Base-by-base conservation (phyloP, 2,113 vertebrate genomes). In the Dunckerocampus dactyliophorus region DNA sequence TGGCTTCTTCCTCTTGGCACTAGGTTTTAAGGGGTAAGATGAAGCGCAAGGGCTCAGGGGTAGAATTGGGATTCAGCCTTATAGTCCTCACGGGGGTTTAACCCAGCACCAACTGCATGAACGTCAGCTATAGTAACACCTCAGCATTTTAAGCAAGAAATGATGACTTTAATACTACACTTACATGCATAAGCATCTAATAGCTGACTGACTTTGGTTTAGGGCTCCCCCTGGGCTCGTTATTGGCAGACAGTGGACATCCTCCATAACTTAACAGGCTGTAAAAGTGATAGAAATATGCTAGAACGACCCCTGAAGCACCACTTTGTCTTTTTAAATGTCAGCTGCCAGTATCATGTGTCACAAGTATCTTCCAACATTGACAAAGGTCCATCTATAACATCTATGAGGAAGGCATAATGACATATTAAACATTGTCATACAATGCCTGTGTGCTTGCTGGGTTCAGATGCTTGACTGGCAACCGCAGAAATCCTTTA, bases 131-230 rank as follows among this genome's bases (percentile, higher is more conserved):
- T 34, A 34, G 31, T 34, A 34, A 5, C 4, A 34, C 4, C 47
- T 47, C 17, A n/a, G 47, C 17, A 7, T 47, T n/a, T 17, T n/a
- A 47, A 19, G 17, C 47, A 47, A 47, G 31, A 34, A 34, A 34
- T 86, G 85, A 92, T 87, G 74, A 87, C 84, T 78, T 85, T 74
- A 87, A 88, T 87, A 89, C 61, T 72, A 76, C 86, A 86, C 85
- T 86, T 88, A 82, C 88, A 87, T 81, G 75, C 82, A 86, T 83
- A 88, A 84, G 87, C 77, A 76, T 86, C 78, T 87, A 77, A 71
- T 62, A 78, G 72, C 50, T 83, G 82, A 88, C 75, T 87, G 82
- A 56, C 74, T 87, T 58, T 62, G 59, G 53, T 82, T 88, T 73
- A 88, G 67, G 63, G 71, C 80, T 83, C 24, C 85, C 72, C 71